Evolutionary conservation across 2,113 vertebrate genomes (phyloP), one percentile per base, ranked within the genome.

Genomic region (Daboia siamensis): DNA sequence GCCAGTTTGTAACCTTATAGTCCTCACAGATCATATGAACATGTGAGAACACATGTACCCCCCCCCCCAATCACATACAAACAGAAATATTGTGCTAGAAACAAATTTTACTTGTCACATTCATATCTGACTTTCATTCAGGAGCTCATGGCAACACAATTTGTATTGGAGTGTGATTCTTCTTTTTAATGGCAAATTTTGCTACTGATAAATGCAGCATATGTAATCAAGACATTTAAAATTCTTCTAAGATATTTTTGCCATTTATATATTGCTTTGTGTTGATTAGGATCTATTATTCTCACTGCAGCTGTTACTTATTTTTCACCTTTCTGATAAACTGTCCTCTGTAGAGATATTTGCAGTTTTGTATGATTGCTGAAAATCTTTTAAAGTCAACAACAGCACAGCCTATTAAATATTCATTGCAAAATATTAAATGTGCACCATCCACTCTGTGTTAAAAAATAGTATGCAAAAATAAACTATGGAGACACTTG

Each of bases 291-390:
- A 86, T 92, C 89, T 90, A 55, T 33, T 54, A 89, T 90, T 69
- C 56, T 91, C 94, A 26, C 88, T 15, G 13, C 11, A 86, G 26
- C 1, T 44, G 88, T 89, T 23, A 86, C 91, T 95, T 92, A 69
- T 93, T 52, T 89, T 95, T 95, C 90, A 90, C 84, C 90, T 39
- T 3, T 3, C 87, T 95, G 95, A 95, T 92, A 92, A 94, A 94
- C 94, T 92, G 91, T 39, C 26, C 93, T 94, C 93, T 69, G 59
- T 92, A 93, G 93, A 64, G 95, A 92, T 93, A 93, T 84, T 85
- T 93, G 46, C 93, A 93, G 87, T 90, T 87, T 95, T 92, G 90
- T 93, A 61, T 9, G 0, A 94, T 91, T 85, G 91, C 89, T 95
- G 56, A 0, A n/a, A 61, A 91, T 0, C 0, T 93, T 94, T 51